These are phyloP conservation scores for Pherbina coryleti DNA, from an alignment of 2,888 invertebrate genomes.

Conservation along the genomic window DNA sequence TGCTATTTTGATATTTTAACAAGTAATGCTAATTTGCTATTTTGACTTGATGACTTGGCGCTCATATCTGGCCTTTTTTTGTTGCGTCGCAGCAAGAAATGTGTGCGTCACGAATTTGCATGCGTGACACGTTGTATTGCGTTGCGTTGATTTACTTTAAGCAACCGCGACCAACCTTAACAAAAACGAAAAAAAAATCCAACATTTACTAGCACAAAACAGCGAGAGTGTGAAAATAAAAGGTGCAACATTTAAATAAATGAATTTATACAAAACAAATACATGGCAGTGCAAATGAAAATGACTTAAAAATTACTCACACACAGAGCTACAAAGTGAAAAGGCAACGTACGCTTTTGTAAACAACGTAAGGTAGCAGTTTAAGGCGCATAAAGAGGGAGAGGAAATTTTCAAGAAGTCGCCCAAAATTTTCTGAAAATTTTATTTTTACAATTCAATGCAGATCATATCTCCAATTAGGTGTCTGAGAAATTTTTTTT, in stretches of 20 bases:
- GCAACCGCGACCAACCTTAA: conserved; percentile 30
- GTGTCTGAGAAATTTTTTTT: no score
- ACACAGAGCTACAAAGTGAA: neutral
- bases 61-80: neutral
- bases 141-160: neutral
- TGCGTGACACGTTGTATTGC: neutral
- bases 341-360: no score
- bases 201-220: neutral
- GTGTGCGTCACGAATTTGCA: conserved; percentile 31
- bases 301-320: neutral
- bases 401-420: no score
- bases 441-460: no score
- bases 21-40: neutral
- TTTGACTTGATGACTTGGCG: neutral
- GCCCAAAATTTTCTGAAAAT: no score
- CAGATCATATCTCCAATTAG: no score
- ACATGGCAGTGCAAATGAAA: neutral
- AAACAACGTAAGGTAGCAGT: no score
- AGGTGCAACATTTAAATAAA: neutral
- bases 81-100: neutral
- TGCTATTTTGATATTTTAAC: neutral
- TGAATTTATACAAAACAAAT: neutral
- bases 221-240: neutral
- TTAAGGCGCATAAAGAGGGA: no score
- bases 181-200: neutral